Conservation (phyloP, 1,140 invertebrate genomes). For the Contarinia nasturtii region DNA sequence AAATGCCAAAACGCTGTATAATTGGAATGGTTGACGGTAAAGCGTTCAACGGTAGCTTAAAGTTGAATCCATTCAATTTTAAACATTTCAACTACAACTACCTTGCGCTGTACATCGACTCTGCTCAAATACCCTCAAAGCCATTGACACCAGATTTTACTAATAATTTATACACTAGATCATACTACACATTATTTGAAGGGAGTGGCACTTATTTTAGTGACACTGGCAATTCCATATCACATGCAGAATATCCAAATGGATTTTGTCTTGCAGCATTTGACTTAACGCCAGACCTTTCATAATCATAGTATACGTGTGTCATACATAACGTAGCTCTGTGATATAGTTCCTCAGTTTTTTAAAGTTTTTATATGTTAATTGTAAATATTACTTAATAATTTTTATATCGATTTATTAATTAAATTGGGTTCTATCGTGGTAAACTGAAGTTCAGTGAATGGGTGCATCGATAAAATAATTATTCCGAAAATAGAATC, state of each 20-base stretch:
- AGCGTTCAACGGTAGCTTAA: conserved; percentile 20
- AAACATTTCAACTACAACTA: conserved; percentile 16
- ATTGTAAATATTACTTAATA: too few species aligned
- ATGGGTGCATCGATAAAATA: too few species aligned
- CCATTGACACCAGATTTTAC: conserved; percentile 2
- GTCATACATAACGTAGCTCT: too few species aligned
- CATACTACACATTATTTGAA: conserved; percentile 20
- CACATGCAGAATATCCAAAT: conserved; percentile 6
- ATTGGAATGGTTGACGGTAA: conserved; percentile 21
- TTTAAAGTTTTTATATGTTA: too few species aligned
- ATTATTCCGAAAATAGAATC: too few species aligned
- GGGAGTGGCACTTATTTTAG: conserved; percentile 18
- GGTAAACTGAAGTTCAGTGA: too few species aligned
- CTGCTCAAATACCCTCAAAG: not conserved
- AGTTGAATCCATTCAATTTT: conserved; percentile 22
- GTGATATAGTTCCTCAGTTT: too few species aligned
- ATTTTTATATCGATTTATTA: too few species aligned
- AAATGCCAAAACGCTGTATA: conserved; percentile 21
- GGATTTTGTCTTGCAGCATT: conserved; percentile 14
- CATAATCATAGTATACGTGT: too few species aligned
- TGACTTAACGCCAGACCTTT: conserved; percentile 21
- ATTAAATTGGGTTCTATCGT: too few species aligned
- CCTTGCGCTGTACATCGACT: conserved; percentile 18
- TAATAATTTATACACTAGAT: conserved; percentile 7
- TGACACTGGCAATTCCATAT: conserved; percentile 12